Conservation (phyloP, 2,113 vertebrate species). For the Butorides virescens region DNA sequence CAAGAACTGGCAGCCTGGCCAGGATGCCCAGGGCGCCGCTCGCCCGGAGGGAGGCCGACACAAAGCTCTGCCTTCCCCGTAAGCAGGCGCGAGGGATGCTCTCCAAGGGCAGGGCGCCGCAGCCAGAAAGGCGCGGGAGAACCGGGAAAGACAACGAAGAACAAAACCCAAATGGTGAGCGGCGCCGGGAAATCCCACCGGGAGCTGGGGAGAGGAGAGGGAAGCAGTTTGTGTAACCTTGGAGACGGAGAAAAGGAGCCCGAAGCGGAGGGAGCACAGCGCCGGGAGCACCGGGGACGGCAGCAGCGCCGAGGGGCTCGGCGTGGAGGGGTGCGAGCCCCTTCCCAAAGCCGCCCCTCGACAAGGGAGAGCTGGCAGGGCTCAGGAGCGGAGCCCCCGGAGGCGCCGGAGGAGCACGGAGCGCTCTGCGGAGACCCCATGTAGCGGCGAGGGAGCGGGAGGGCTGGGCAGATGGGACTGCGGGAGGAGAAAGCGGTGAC, state of each 20-base stretch:
- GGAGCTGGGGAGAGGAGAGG: neutral
- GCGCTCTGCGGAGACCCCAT: neutral
- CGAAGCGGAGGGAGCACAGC: neutral
- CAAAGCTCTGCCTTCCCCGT: neutral
- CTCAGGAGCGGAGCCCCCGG: neutral
- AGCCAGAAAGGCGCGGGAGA: neutral
- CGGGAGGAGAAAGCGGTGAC: neutral
- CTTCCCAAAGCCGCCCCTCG: neutral
- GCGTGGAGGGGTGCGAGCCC: neutral
- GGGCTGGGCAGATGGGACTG: neutral
- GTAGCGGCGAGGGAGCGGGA: neutral
- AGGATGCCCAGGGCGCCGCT: neutral
- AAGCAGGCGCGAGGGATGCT: neutral
- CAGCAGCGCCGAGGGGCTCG: rapidly evolving
- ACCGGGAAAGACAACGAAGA: neutral
- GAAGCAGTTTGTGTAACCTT: slow-evolving; percentile 53
- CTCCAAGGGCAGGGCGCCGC: neutral
- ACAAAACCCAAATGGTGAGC: neutral
- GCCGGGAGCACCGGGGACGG: neutral
- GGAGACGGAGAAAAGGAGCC: slow-evolving; percentile 52
- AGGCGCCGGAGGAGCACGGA: neutral
- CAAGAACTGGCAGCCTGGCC: neutral
- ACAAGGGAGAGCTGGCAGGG: neutral
- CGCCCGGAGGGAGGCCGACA: rapidly evolving
- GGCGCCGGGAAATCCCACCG: neutral